A percentile compares a stretch with the other conserved stretches of the same genome.
Conservation (phyloP, 2,888 invertebrate genomes). For the Liposcelis brunnea region DNA sequence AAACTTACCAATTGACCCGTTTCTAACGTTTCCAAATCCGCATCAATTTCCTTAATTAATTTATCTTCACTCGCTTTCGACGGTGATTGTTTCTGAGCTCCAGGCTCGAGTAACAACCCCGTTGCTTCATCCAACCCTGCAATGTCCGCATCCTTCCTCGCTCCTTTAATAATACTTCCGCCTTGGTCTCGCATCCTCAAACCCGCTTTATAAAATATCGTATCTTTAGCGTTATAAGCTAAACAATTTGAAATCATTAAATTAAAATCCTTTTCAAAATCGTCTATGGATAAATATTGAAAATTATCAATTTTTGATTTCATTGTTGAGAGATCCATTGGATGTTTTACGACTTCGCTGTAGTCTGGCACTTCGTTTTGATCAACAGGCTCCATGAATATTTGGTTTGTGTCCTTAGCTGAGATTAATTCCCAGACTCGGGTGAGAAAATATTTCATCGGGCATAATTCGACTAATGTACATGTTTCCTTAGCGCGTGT, state of each 20-base stretch:
- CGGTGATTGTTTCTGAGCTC: constrained; percentile 12
- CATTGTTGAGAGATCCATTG: constrained; percentile 88
- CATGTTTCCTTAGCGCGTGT: constrained; percentile 21
- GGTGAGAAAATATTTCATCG: constrained; percentile 60
- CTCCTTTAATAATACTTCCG: constrained; percentile 56
- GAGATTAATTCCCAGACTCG: constrained; percentile 60
- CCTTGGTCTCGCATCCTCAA: constrained; percentile 82
- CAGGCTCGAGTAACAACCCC: neutral
- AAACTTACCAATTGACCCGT: too few relatives aligned
- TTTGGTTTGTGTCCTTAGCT: constrained; percentile 64
- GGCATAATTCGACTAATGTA: constrained; percentile 42
- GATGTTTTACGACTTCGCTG: constrained; percentile 48
- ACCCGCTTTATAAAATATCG: constrained; percentile 83
- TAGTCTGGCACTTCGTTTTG: constrained; percentile 43
- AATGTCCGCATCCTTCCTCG: constrained; percentile 50
- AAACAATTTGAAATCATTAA: constrained; percentile 94
- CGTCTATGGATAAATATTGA: constrained; percentile 50
- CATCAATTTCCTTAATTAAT: too few relatives aligned
- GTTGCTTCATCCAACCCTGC: constrained; percentile 31
- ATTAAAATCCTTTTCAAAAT: constrained; percentile 77
- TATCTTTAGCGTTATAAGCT: constrained; percentile 88
- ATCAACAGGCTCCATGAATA: constrained; percentile 88
- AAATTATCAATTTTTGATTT: constrained; percentile 50
- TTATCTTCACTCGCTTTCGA: too few relatives aligned
- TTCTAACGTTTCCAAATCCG: too few relatives aligned